Evolutionary conservation across 1,140 invertebrate species (phyloP).

Genomic region (Drosophila bipectinata): DNA sequence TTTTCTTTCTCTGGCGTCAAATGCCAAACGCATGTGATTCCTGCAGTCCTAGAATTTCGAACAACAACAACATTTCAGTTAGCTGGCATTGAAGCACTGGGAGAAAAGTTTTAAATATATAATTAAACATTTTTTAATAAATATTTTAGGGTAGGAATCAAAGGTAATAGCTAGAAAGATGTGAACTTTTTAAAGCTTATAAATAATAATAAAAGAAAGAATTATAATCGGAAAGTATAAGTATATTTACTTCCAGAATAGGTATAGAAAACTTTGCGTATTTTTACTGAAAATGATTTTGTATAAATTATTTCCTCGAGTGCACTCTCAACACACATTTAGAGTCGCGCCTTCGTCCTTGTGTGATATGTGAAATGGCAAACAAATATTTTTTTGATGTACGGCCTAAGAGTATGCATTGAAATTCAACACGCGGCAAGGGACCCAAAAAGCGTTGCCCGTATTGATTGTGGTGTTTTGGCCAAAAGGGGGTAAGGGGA

Average conservation of each 20-base stretch:
- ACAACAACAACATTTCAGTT: slow-evolving; percentile 13
- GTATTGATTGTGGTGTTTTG: slow-evolving; percentile 34
- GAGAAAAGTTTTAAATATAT: background rate
- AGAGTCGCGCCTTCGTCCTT: slow-evolving; percentile 10
- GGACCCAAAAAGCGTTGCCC: slow-evolving; percentile 27
- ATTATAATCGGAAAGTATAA: too few species aligned
- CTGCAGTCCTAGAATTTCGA: slow-evolving; percentile 44
- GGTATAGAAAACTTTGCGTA: background rate
- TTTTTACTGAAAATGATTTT: background rate
- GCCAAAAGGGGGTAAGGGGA: background rate
- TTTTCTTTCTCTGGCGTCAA: slow-evolving; percentile 64
- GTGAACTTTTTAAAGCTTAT: too few species aligned
- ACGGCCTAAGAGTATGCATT: slow-evolving; percentile 76
- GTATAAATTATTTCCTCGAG: background rate
- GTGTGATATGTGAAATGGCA: slow-evolving; percentile 68
- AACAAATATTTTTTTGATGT: slow-evolving; percentile 70
- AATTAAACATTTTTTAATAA: too few species aligned
- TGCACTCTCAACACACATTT: slow-evolving; percentile 6
- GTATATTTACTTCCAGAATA: too few species aligned
- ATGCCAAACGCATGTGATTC: slow-evolving; percentile 80
- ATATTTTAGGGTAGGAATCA: too few species aligned
- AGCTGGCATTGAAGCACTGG: slow-evolving; percentile 10
- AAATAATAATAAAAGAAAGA: too few species aligned
- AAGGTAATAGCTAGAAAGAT: too few species aligned
- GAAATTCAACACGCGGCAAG: slow-evolving; percentile 77